Base-by-base conservation (phyloP, 37 sponge, comb jelly and placozoan species). In the Hexactinellida sp. region DNA sequence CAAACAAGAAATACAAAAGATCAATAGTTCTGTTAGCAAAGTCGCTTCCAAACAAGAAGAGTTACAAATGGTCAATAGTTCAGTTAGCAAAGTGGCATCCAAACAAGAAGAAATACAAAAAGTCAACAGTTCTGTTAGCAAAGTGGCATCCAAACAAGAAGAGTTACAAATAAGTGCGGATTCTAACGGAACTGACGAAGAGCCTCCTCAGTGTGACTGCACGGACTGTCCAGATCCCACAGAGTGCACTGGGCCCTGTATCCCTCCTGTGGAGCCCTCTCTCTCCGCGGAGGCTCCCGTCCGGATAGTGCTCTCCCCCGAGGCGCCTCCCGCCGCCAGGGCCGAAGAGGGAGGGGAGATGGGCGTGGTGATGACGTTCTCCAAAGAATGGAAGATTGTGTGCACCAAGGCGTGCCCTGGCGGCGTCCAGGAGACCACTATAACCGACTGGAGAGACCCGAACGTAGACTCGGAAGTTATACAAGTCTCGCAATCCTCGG, bases 371-470 rank as follows among this genome's bases (percentile, higher is more conserved):
- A 63, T 63, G 76, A 63, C 76, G 3, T 63, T 63, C 30, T 63
- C 76, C 13, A 28, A 63, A n/a, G 76, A 63, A 63, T 63, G 76
- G 76, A 63, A 63, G 76, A 63, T 63, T 25, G 13, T n/a, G 3
- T 63, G 76, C 13, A 63, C 76, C 19, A 63, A 63, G 13, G 76
- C 3, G 3, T 63, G 76, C 13, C 76, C 76, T 1, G 25, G 5
- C 34, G 76, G 76, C 3, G 76, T 63, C 13, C 1, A 63, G 13
- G 76, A 63, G 76, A 63, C 76, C 1, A 63, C 76, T 10, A 63
- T 63, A 23, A 63, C 76, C 3, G 76, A 63, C 76, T 63, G 76
- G 76, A 63, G 76, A 63, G 76, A 63, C 34, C 76, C 25, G 25
- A 28, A 63, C 76, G 76, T 25, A 63, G 76, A 63, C 1, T 32